Evolutionary conservation across 1,140 invertebrate species (phyloP).

Genomic region (Zaprionus taronus): DNA sequence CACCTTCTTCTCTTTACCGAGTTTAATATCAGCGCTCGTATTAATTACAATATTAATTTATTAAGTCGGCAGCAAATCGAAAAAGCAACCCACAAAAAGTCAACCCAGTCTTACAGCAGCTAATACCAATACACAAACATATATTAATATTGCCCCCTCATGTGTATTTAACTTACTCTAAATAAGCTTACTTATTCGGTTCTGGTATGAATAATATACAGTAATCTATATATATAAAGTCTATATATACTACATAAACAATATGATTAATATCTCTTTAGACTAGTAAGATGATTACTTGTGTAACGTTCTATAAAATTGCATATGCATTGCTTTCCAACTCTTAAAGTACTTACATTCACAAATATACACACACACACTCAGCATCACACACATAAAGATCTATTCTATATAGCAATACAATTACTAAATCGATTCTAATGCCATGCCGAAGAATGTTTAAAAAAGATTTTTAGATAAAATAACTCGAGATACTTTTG

Average conservation of each 20-base stretch:
- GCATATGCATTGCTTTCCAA: slow-evolving; percentile 73
- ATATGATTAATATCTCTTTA: slow-evolving; percentile 50
- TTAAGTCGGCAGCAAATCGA: slow-evolving; percentile 12
- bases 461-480: slow-evolving; percentile 21
- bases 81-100: slow-evolving; percentile 15
- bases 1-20: slow-evolving; percentile 9
- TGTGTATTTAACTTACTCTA: slow-evolving; percentile 62
- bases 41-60: slow-evolving; percentile 18
- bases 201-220: slow-evolving; percentile 61
- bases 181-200: slow-evolving; percentile 73
- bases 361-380: slow-evolving; percentile 23
- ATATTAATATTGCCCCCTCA: slow-evolving; percentile 15
- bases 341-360: slow-evolving; percentile 24
- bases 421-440: slow-evolving; percentile 52
- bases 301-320: slow-evolving; percentile 72
- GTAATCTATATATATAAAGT: not conserved
- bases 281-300: slow-evolving; percentile 62
- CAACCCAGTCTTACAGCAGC: slow-evolving; percentile 12
- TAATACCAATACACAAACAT: slow-evolving; percentile 31
- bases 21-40: slow-evolving; percentile 16
- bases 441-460: slow-evolving; percentile 51
- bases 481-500: slow-evolving; percentile 33
- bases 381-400: slow-evolving; percentile 15
- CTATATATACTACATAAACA: slow-evolving; percentile 4
- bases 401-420: slow-evolving; percentile 20